phyloP scores from a whole-genome alignment of 2,888 invertebrate genomes.

The Desoria tigrina region DNA sequence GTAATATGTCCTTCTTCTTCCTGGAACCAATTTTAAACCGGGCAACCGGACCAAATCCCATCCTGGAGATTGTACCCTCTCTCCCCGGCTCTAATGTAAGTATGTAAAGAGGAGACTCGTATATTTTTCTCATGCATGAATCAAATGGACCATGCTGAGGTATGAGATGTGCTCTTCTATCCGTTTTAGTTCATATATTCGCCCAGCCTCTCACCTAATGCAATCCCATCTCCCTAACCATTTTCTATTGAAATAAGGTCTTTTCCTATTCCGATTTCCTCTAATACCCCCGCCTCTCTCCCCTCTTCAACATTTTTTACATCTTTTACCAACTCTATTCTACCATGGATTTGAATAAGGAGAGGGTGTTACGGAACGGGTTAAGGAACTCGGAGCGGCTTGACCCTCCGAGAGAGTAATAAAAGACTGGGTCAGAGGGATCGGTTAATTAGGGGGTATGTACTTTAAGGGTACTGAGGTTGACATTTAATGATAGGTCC shows the following conservation, averaged over 20 bases:
- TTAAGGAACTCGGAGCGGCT: background rate
- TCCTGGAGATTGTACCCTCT: background rate
- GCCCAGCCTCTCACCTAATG: slow-evolving; percentile 34
- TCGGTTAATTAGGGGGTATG: no score
- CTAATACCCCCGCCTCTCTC: slow-evolving; percentile 34
- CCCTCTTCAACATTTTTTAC: slow-evolving; percentile 32
- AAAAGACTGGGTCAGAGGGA: no score
- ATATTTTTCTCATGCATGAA: slow-evolving; percentile 48
- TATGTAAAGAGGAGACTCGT: slow-evolving; percentile 15
- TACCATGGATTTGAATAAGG: slow-evolving; percentile 1
- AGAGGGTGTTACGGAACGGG: background rate
- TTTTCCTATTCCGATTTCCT: slow-evolving; percentile 18
- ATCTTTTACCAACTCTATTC: slow-evolving; percentile 36
- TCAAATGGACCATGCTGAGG: slow-evolving; percentile 49
- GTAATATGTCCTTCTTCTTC: no score
- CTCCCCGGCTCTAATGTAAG: no score
- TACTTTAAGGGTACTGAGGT: no score
- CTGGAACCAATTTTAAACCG: slow-evolving; percentile 4
- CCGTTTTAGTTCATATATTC: no score
- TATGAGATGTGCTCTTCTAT: slow-evolving; percentile 25
- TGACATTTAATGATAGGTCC: no score
- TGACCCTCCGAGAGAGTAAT: no score
- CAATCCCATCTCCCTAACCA: slow-evolving; percentile 34
- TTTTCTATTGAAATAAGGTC: slow-evolving; percentile 8
- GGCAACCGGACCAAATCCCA: slow-evolving; percentile 11